Evolutionary conservation across 2,888 invertebrate genomes (phyloP).

Genomic region (Gymnosoma rotundatum): DNA sequence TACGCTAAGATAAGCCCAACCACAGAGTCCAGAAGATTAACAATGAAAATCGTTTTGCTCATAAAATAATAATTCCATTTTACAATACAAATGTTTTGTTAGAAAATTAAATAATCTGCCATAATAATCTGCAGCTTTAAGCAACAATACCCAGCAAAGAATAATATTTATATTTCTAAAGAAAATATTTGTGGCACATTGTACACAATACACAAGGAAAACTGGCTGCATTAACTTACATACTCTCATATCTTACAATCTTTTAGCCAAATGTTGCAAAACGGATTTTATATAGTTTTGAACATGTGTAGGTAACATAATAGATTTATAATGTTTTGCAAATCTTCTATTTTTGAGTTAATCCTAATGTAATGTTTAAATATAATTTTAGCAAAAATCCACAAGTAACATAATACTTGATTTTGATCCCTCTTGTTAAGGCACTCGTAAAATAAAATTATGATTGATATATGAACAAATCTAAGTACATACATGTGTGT

Average conservation of each 20-base stretch:
- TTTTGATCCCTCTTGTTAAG: background rate
- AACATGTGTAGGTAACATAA: background rate
- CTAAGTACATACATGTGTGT: background rate
- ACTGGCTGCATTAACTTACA: too few species aligned
- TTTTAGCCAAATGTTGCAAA: background rate
- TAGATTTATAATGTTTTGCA: background rate
- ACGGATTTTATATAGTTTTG: background rate
- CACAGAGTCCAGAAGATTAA: background rate
- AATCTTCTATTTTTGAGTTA: background rate
- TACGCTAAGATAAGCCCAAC: background rate
- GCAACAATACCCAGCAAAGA: background rate
- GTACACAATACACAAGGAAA: slow-evolving; percentile 20
- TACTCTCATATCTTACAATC: background rate
- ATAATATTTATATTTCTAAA: slow-evolving; percentile 7
- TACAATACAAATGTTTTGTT: slow-evolving; percentile 17
- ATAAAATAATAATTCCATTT: slow-evolving; percentile 15
- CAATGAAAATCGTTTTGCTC: background rate
- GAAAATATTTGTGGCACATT: slow-evolving; percentile 21
- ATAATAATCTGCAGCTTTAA: slow-evolving; percentile 20
- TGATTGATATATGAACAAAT: background rate
- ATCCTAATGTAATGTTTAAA: slow-evolving; percentile 4
- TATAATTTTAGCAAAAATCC: slow-evolving; percentile 1
- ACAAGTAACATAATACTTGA: background rate
- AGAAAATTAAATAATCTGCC: slow-evolving; percentile 36
- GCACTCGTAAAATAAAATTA: background rate